Evolutionary conservation across 2,113 vertebrate genomes (phyloP).

Genomic region (Trematocara macrostoma): DNA sequence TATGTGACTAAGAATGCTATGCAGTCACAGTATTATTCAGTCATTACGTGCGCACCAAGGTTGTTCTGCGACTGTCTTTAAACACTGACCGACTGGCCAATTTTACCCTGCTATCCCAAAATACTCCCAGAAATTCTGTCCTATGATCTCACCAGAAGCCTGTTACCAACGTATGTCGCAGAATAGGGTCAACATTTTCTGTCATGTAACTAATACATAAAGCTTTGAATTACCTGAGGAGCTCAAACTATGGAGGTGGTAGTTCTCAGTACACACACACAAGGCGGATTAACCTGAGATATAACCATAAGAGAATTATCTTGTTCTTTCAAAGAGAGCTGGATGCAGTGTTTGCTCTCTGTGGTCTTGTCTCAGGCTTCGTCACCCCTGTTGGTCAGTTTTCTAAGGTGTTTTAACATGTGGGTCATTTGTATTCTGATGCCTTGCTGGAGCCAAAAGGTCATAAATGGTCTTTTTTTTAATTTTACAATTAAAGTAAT

Average conservation of each 20-base stretch:
- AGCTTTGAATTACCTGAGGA: background rate
- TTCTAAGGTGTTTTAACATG: background rate
- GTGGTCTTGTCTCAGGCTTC: background rate
- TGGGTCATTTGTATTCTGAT: background rate
- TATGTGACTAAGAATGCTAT: background rate
- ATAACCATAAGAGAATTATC: background rate
- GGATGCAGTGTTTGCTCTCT: background rate
- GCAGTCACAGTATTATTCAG: background rate
- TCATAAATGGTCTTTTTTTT: fast-evolving
- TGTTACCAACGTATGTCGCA: background rate
- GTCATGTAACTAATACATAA: background rate
- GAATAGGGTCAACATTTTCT: constrained; percentile 16
- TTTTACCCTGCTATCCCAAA: background rate
- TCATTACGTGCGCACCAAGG: background rate
- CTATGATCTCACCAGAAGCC: background rate
- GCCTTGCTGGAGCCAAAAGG: background rate
- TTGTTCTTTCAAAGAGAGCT: background rate
- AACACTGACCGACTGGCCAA: background rate
- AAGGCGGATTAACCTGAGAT: background rate
- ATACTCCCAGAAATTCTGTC: background rate
- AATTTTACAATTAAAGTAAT: background rate
- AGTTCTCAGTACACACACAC: background rate
- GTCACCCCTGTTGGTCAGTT: background rate
- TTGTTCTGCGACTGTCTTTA: background rate
- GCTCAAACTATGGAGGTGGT: background rate